Evolutionary conservation across 2,113 vertebrate genomes (phyloP).

Genomic region (Indicator maculatus): DNA sequence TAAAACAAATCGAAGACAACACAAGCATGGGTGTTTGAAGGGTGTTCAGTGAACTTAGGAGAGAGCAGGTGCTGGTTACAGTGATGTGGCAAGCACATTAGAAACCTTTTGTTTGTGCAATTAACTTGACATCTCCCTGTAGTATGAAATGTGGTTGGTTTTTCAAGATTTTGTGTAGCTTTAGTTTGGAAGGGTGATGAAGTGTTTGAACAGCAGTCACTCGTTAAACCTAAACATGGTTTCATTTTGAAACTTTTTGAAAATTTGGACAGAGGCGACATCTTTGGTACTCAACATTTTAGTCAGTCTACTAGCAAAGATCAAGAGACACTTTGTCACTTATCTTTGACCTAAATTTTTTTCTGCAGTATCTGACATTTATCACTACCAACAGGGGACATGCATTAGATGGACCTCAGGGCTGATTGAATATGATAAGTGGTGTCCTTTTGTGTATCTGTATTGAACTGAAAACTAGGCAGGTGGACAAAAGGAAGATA

Average conservation of each 20-base stretch:
- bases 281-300: not conserved
- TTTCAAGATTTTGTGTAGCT: conserved; percentile 25
- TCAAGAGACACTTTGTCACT: not conserved
- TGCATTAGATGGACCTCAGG: not conserved
- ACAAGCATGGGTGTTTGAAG: not conserved
- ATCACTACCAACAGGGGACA: not conserved
- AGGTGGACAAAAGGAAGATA: not conserved
- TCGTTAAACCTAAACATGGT: not conserved
- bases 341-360: not conserved
- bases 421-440: not conserved
- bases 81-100: not conserved
- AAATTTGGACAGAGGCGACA: not conserved
- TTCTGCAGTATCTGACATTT: not conserved
- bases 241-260: not conserved
- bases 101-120: conserved; percentile 44
- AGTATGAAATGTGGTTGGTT: conserved; percentile 30
- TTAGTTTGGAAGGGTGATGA: not conserved
- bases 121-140: conserved; percentile 2
- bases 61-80: not conserved
- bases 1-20: conserved; percentile 13
- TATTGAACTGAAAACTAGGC: not conserved
- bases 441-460: not conserved
- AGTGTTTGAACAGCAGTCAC: not conserved
- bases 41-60: not conserved
- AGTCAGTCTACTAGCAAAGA: not conserved